phyloP scores from a whole-genome alignment of 2,888 invertebrate species.

The Steromphala cineraria region DNA sequence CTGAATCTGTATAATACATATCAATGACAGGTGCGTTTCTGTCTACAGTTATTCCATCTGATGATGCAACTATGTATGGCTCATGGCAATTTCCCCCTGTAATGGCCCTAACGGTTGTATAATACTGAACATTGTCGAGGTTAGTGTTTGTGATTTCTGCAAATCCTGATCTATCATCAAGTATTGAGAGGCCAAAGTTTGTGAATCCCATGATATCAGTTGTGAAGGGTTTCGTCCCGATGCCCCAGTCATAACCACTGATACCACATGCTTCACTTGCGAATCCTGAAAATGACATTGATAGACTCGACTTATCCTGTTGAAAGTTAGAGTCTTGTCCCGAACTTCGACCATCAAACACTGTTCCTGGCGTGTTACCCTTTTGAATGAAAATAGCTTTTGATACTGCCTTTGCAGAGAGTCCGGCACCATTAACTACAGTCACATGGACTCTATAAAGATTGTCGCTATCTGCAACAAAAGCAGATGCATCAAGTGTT shows the following conservation, averaged over 20 bases:
- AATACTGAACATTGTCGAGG: constrained; percentile 50
- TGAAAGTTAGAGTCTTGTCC: constrained; percentile 46
- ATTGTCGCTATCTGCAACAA: background rate
- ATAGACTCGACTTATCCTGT: constrained; percentile 50
- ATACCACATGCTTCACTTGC: constrained; percentile 59
- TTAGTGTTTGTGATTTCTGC: constrained; percentile 51
- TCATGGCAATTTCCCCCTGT: constrained; percentile 53
- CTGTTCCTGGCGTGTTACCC: constrained; percentile 44
- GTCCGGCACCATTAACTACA: constrained; percentile 36
- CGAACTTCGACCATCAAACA: constrained; percentile 52
- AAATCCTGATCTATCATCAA: constrained; percentile 47
- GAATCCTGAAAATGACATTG: constrained; percentile 58
- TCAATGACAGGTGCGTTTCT: constrained; percentile 36
- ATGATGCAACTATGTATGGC: constrained; percentile 51
- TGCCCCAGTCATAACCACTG: constrained; percentile 56
- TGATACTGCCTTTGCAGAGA: constrained; percentile 22
- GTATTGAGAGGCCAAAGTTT: constrained; percentile 52
- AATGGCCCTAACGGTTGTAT: constrained; percentile 49
- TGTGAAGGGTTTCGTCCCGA: constrained; percentile 52
- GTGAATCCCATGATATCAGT: constrained; percentile 55
- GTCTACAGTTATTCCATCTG: constrained; percentile 56
- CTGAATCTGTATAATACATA: background rate
- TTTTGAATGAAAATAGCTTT: constrained; percentile 33
- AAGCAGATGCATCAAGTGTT: background rate
- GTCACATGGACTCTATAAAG: background rate